Evolutionary conservation across 2,113 vertebrate species (phyloP).

Genomic region (Sprattus sprattus): DNA sequence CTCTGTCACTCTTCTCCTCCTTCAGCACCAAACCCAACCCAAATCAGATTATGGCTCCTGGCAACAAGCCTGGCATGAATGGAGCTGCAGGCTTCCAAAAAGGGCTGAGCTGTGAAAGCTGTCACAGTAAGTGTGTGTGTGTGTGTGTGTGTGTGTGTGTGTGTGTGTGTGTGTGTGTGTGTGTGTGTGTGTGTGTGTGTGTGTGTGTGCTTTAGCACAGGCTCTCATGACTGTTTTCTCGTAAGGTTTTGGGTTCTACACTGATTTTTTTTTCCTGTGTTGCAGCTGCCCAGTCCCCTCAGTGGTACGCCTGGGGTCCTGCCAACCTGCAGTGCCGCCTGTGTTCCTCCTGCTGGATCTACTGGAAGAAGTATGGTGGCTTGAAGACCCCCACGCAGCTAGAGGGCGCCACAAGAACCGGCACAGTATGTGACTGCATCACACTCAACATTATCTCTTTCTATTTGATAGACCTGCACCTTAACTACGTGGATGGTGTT

Average conservation of each 20-base stretch:
- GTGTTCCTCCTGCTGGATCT: constrained; percentile 94
- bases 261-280: no score
- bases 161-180: constrained; percentile 49
- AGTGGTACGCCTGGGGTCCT: constrained; percentile 97
- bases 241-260: no score
- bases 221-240: no score
- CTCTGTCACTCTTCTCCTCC: background rate
- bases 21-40: constrained; percentile 90
- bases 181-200: background rate
- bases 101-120: constrained; percentile 90
- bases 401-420: constrained; percentile 81
- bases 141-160: background rate
- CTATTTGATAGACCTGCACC: no score
- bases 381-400: constrained; percentile 92
- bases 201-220: no score
- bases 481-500: no score
- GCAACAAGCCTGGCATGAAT: constrained; percentile 87
- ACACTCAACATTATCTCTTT: background rate
- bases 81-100: constrained; percentile 87
- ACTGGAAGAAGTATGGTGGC: constrained; percentile 95
- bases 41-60: constrained; percentile 89
- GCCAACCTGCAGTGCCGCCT: constrained; percentile 95
- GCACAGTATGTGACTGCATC: constrained; percentile 68
- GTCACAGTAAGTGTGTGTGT: constrained; percentile 81
- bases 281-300: constrained; percentile 85